Evolutionary conservation across 2,113 vertebrate genomes (phyloP), one percentile per base, ranked within the genome.

Genomic region (Astur gentilis): DNA sequence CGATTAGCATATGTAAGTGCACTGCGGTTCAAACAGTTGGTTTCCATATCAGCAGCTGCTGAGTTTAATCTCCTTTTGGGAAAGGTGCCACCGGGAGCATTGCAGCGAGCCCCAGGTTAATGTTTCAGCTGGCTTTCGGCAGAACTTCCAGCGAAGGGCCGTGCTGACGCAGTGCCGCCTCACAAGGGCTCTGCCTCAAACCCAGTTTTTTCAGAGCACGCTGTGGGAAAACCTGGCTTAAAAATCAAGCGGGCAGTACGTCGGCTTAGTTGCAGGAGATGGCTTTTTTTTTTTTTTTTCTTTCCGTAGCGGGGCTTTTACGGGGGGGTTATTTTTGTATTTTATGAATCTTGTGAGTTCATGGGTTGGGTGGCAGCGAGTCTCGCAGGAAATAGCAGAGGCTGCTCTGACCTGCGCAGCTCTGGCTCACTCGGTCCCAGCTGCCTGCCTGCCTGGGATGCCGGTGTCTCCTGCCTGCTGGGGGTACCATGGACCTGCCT

Each of bases 41-140:
- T 96, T 98, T 98, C 98, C 97, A 65, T 96, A 95, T 89, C 97
- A 97, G 98, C 97, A 95, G 98, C 95, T 97, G 95, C 95, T 88
- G 93, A 79, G 70, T 93, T 94, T 96, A 87, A 96, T 96, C 95
- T 97, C 94, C 91, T 93, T 85, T 70, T 96, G 93, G 96, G 96
- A 94, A 88, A 94, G 92, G 89, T 92, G 96, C 97, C 97, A 76
- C 8, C 25, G 84, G 86, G 27, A 94, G 95, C 87, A 10, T 42
- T 66, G 86, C 93, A 72, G 93, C 38, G 65, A 93, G 69, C 77
- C 89, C 91, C 65, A 44, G 73, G 90, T 93, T 93, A 87, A 93
- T 73, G 45, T 69, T 91, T 76, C 82, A 84, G 87, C 67, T 12
- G 50, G 32, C 75, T 94, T 94, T 79, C 94, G 75, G 38, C 54